Percentiles rank a stretch among this genome's conserved stretches.
Conservation (phyloP, 1,140 invertebrate genomes). For the Battus philenor region DNA sequence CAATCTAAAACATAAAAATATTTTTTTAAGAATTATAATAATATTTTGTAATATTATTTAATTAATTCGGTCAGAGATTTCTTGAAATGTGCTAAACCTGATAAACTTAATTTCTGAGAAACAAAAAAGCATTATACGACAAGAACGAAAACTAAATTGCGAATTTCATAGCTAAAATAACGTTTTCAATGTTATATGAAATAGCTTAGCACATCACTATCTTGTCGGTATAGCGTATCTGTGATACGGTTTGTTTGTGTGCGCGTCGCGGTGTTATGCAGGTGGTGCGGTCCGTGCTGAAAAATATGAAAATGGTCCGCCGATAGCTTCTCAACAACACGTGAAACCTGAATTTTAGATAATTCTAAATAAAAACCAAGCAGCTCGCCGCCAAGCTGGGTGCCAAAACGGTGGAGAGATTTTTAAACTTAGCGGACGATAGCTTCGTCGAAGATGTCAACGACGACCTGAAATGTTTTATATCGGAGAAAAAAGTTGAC, state of each 20-base stretch:
- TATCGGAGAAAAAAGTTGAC: slow-evolving; percentile 63
- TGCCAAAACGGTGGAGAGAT: slow-evolving; percentile 70
- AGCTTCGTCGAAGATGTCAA: slow-evolving; percentile 72
- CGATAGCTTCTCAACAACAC: slow-evolving; percentile 52
- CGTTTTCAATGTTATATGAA: too few species aligned
- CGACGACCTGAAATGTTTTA: slow-evolving; percentile 71
- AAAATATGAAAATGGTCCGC: slow-evolving; percentile 66
- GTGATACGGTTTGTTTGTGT: slow-evolving; percentile 17
- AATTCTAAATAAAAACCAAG: slow-evolving; percentile 34
- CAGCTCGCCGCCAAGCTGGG: slow-evolving; percentile 66
- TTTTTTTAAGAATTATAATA: too few species aligned
- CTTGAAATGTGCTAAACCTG: too few species aligned
- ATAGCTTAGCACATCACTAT: neutral
- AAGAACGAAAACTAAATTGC: too few species aligned
- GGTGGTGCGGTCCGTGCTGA: slow-evolving; percentile 24
- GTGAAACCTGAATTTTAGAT: slow-evolving; percentile 52
- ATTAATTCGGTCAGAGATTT: too few species aligned
- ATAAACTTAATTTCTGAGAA: too few species aligned
- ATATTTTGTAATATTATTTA: too few species aligned
- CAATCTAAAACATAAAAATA: too few species aligned
- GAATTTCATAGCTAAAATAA: too few species aligned
- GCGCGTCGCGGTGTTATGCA: slow-evolving; percentile 18
- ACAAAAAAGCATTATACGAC: too few species aligned
- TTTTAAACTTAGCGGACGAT: slow-evolving; percentile 64
- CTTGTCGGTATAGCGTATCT: slow-evolving; percentile 17